A percentile compares a stretch with the other conserved stretches of the same genome.
Evolutionary conservation across 1,140 invertebrate species (phyloP).

Genomic region (Musca domestica): DNA sequence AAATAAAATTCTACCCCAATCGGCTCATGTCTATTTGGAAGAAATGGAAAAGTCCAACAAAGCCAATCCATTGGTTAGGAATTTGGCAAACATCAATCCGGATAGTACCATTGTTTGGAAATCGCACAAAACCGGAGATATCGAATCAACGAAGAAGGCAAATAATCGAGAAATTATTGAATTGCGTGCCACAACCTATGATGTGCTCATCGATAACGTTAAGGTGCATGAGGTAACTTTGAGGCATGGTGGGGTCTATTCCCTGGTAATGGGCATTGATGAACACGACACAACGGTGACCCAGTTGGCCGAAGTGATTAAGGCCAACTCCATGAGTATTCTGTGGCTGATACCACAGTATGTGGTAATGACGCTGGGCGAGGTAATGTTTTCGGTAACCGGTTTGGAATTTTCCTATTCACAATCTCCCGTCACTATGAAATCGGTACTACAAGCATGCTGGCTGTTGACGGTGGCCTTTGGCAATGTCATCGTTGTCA

Average conservation of each 20-base stretch:
- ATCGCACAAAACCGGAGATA: constrained; percentile 22
- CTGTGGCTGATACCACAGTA: constrained; percentile 85
- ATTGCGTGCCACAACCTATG: constrained; percentile 55
- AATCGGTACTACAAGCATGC: constrained; percentile 82
- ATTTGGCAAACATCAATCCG: constrained; percentile 34
- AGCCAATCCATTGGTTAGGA: constrained; percentile 37
- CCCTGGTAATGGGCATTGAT: constrained; percentile 51
- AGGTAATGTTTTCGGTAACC: constrained; percentile 87
- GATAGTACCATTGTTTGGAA: constrained; percentile 28
- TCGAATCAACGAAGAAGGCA: constrained; percentile 25
- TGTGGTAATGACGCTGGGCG: constrained; percentile 76
- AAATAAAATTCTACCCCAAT: background rate
- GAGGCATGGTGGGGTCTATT: constrained; percentile 61
- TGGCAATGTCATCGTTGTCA: constrained; percentile 88
- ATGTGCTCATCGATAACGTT: constrained; percentile 45
- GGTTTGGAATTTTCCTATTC: constrained; percentile 89
- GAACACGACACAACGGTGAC: background rate
- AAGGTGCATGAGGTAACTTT: constrained; percentile 40
- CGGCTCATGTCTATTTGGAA: constrained; percentile 30
- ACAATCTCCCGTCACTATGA: constrained; percentile 85
- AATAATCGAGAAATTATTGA: constrained; percentile 41
- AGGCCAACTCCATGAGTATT: constrained; percentile 73
- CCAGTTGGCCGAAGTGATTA: constrained; percentile 56
- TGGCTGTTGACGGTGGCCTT: constrained; percentile 91
- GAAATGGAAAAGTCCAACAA: constrained; percentile 42